Evolutionary conservation across 2,888 invertebrate genomes (phyloP), one percentile per base, ranked within the genome.

Genomic region (Molanna angustata): DNA sequence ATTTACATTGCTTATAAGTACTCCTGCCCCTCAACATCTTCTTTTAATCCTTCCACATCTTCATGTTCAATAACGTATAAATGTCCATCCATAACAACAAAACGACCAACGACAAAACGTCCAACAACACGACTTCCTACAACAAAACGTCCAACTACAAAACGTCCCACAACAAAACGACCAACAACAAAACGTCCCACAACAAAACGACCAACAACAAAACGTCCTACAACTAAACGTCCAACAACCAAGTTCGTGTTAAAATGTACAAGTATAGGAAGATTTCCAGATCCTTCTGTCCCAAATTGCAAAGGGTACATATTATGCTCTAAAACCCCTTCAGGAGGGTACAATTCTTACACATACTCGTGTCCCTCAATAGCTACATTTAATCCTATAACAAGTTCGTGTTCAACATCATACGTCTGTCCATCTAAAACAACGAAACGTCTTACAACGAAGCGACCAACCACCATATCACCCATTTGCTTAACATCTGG

Each of bases 301-400:
- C 4, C 17, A 16, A 11, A 16, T 17, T 37, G 37, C 18, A 16
- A 13, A 37, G 11, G 18, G 6, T 37, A 37, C 11, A 37, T 16
- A 6, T 6, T 37, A 16, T 37, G 37, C 37, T 4, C 11, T 13
- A 6, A 17, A 18, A 9, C 13, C 3, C 37, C 16, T 4, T 14
- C 37, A 4, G 37, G 18, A 14, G 18, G 13, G 4, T 37, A 17
- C 3, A 37, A 67, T 16, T 75, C 75, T 0, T 74, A 74, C 0
- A 61, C 70, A 0, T 76, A 76, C 54, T 56, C 69, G 3, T 76
- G 76, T 50, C 76, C 76, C 1, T 46, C 64, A 0, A 70, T 71
- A 54, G 73, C 72, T 2, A 56, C 73, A 7, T 76, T 76, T 63
- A 76, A 73, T 73, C 76, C 0, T 68, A 64, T 16, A 69, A 71